Conservation (phyloP, 2,113 vertebrate genomes). For the Acrocephalus arundinaceus region DNA sequence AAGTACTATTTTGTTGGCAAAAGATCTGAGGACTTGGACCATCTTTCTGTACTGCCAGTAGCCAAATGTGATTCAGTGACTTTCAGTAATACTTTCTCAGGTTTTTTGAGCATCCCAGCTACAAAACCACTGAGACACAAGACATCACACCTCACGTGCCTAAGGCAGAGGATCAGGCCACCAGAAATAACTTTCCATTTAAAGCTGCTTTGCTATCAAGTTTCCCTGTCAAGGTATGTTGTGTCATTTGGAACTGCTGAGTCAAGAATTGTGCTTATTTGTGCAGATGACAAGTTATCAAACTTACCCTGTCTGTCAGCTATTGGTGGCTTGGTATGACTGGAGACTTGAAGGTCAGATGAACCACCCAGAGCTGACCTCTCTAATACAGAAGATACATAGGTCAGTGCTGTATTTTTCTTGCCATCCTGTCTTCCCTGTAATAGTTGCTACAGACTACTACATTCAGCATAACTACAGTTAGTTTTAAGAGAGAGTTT, state of each 20-base stretch:
- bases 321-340: not conserved
- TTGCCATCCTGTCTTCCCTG: not conserved
- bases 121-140: not conserved
- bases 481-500: not conserved
- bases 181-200: not conserved
- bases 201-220: not conserved
- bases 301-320: not conserved
- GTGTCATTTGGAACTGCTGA: not conserved
- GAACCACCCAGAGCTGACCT: not conserved
- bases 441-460: not conserved
- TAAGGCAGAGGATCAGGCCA: not conserved
- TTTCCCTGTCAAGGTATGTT: not conserved
- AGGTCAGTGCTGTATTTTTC: not conserved
- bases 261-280: not conserved
- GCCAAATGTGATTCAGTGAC: not conserved
- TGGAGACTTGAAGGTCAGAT: not conserved
- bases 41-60: not conserved
- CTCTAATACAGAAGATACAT: not conserved
- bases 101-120: not conserved
- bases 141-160: fast-evolving
- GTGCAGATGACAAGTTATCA: not conserved
- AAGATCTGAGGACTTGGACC: not conserved
- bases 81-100: not conserved
- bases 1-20: not conserved
- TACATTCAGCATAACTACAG: not conserved